Percentiles rank a stretch among this genome's conserved stretches.
Conservation (phyloP, 2,888 invertebrate species). For the Xylota segnis region DNA sequence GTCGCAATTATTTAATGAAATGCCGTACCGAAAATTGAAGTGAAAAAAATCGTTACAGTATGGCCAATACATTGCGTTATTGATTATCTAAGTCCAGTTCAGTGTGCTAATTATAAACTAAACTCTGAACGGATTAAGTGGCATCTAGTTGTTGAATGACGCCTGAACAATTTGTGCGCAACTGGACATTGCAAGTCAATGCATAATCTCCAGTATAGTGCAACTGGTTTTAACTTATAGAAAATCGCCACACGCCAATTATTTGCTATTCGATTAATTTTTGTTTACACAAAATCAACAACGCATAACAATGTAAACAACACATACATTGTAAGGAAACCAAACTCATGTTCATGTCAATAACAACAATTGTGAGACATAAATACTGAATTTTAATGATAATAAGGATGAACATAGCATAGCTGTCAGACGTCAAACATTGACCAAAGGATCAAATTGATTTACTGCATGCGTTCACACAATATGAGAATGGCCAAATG, state of each 20-base stretch:
- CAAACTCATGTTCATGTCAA: too few species aligned
- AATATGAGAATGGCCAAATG: too few species aligned
- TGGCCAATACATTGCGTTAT: neutral
- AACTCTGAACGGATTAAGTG: neutral
- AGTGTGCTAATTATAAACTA: neutral
- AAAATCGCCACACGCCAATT: neutral
- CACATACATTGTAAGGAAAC: too few species aligned
- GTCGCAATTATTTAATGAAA: constrained; percentile 2
- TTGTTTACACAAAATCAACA: neutral
- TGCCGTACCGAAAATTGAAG: neutral
- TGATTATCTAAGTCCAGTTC: constrained; percentile 1
- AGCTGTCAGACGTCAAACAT: too few species aligned
- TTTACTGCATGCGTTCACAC: too few species aligned
- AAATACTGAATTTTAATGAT: too few species aligned
- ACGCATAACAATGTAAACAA: too few species aligned
- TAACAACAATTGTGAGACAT: too few species aligned
- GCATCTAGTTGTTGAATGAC: neutral
- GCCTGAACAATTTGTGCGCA: neutral
- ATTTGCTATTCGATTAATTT: neutral
- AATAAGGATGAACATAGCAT: too few species aligned
- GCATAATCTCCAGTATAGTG: neutral
- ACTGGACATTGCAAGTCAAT: neutral
- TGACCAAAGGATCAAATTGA: too few species aligned
- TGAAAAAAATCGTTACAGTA: neutral
- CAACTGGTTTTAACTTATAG: neutral